Base-by-base conservation (phyloP, 2,888 invertebrate genomes). In the Apamea sordens region DNA sequence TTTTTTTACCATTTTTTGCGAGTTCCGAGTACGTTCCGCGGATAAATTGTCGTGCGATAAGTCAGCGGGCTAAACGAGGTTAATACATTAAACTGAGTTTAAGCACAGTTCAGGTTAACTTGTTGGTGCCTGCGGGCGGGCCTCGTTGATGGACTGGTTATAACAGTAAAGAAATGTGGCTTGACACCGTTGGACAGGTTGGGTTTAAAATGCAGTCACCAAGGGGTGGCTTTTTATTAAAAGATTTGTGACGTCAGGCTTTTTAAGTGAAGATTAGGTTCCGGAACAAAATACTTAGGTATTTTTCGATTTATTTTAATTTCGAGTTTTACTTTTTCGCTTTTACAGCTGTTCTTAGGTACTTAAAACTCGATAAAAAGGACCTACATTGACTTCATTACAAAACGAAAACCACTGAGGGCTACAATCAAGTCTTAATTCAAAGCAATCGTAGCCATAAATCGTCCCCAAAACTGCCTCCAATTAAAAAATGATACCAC, bases 21-120 rank as follows among this genome's bases (percentile, higher is more conserved):
- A 91, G 92, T 92, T 91, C 90, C 87, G 89, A 90, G 91, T 90
- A 90, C 86, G 85, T 86, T 86, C 86, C 86, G 88, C 89, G 92
- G 93, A 95, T 95, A 95, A 96, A 96, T 96, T 94, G 95, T 93
- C 89, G 90, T 88, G 93, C 94, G 95, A 96, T 96, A 96, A 96
- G 92, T 96, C 94, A 93, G 88, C 85, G 72, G 86, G 89, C 91
- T 94, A 94, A 95, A 94, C 94, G 95, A 95, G 95, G 94, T 94
- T 95, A 94, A 96, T 95, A 95, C 95, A 94, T 96, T 95, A 95
- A 94, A 94, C 94, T 85, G 92, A 94, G 95, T 94, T 95, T 94
- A 94, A 94, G 91, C 93, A 89, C 91, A 86, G 89, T 89, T 89
- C 82, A 92, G 92, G 92, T 93, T 90, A 91, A 93, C 90, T 93